Conservation (phyloP, 2,113 vertebrate species). For the Platysteira castanea region DNA sequence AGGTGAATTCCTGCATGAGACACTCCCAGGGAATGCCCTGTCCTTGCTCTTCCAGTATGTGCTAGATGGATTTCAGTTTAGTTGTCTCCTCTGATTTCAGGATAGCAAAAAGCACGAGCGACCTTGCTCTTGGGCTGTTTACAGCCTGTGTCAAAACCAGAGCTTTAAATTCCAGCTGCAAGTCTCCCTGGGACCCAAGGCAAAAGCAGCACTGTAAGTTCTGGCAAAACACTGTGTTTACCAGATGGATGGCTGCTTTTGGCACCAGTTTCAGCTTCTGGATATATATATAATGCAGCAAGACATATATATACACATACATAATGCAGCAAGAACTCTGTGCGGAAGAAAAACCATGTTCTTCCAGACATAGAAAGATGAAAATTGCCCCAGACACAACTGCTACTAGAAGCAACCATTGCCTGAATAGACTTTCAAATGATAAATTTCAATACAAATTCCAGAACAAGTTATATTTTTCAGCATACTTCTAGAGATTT, state of each 20-base stretch:
- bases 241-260: conserved; percentile 20
- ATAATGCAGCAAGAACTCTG: background rate
- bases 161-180: background rate
- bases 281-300: background rate
- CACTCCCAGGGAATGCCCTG: background rate
- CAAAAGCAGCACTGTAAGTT: background rate
- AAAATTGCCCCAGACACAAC: background rate
- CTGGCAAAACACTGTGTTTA: background rate
- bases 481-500: background rate
- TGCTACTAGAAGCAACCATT: background rate
- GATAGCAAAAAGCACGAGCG: background rate
- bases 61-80: background rate
- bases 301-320: background rate
- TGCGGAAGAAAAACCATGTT: background rate
- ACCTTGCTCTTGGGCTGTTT: background rate
- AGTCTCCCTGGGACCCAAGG: background rate
- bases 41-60: background rate
- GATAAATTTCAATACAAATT: background rate
- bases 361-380: background rate
- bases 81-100: background rate
- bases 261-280: conserved; percentile 33
- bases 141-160: background rate
- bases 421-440: background rate
- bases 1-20: background rate
- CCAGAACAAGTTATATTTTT: background rate